Evolutionary conservation across 2,113 vertebrate species (phyloP).

Genomic region (Nicator chloris): DNA sequence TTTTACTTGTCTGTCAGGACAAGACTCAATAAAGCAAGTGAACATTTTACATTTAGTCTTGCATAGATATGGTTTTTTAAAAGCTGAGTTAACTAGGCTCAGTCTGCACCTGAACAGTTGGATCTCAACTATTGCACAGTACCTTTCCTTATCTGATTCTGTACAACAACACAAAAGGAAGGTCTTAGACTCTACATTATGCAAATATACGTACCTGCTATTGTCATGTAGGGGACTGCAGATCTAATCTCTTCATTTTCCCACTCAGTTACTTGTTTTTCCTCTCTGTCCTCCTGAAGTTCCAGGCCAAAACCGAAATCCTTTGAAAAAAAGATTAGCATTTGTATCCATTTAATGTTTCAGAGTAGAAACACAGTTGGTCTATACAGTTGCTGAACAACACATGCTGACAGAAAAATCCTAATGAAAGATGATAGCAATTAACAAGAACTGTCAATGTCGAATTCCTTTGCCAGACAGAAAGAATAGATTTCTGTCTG

Average conservation of each 20-base stretch:
- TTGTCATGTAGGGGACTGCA: not conserved
- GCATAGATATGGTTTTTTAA: not conserved
- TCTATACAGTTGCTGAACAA: not conserved
- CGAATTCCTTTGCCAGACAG: not conserved
- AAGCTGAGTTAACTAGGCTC: not conserved
- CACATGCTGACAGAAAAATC: not conserved
- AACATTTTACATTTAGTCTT: not conserved
- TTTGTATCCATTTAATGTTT: not conserved
- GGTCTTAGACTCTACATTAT: not conserved
- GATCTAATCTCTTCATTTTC: not conserved
- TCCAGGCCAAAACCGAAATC: not conserved
- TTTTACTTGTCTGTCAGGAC: not conserved
- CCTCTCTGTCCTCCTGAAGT: not conserved
- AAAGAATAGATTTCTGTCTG: conserved; percentile 8
- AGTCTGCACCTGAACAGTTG: not conserved
- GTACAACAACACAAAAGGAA: not conserved
- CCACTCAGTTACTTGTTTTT: not conserved
- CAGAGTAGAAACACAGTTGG: not conserved
- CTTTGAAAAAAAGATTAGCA: not conserved
- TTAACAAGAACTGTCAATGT: not conserved
- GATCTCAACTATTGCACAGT: not conserved
- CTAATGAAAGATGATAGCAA: conserved; percentile 27
- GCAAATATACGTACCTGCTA: not conserved
- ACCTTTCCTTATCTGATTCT: not conserved
- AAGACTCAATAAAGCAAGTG: not conserved